Evolutionary conservation across 2,797 vertebrate species (phyloP).

Genomic region (Argya squamiceps): DNA sequence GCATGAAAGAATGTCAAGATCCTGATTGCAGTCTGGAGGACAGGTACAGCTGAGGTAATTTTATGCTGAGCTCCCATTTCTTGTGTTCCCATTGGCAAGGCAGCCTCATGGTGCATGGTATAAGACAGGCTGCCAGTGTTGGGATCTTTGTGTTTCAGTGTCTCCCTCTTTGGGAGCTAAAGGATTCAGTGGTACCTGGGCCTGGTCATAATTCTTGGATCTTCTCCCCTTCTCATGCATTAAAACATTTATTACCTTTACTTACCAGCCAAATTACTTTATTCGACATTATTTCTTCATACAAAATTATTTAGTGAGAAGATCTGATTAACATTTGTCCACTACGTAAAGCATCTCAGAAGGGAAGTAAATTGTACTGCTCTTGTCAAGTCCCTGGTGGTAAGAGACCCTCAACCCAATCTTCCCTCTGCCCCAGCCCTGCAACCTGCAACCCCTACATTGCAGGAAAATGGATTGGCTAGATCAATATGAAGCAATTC

Average conservation of each 20-base stretch:
- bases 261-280: neutral
- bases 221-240: neutral
- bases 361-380: neutral
- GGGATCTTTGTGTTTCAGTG: neutral
- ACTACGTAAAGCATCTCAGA: neutral
- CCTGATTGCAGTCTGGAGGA: neutral
- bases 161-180: neutral
- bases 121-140: neutral
- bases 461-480: neutral
- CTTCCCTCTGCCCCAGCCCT: neutral
- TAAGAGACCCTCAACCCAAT: neutral
- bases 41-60: neutral
- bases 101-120: fast-evolving
- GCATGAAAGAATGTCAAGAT: neutral
- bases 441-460: neutral
- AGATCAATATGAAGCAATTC: neutral
- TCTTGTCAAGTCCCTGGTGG: neutral
- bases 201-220: neutral
- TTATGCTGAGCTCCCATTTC: neutral
- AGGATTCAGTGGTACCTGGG: neutral
- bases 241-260: neutral
- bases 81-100: neutral
- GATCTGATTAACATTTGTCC: neutral
- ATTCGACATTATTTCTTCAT: neutral
- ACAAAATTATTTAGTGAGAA: neutral